phyloP scores from a whole-genome alignment of 2,888 invertebrate genomes.

The Branchipolynoe longqiensis region DNA sequence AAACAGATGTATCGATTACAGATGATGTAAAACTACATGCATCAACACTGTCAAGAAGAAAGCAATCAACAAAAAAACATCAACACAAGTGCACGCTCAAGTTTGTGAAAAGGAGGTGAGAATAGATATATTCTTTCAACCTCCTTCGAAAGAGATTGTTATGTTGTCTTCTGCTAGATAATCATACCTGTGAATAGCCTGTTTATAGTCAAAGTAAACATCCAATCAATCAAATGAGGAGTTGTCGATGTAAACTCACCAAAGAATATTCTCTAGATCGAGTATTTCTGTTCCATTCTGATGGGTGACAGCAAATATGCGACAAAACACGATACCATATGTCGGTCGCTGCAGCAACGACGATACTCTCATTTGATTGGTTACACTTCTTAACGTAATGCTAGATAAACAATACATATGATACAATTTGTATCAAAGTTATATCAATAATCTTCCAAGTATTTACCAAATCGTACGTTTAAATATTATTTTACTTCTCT shows the following conservation, averaged over 20 bases:
- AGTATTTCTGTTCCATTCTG: neutral
- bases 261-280: neutral
- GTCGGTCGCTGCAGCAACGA: neutral
- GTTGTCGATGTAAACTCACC: neutral
- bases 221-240: neutral
- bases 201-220: neutral
- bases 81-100: too few relatives aligned
- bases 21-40: too few relatives aligned
- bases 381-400: neutral
- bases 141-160: conserved; percentile 38
- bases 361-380: neutral
- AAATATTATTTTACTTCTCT: too few relatives aligned
- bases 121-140: conserved; percentile 41
- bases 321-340: neutral
- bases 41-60: too few relatives aligned
- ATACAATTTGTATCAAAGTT: too few relatives aligned
- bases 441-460: too few relatives aligned
- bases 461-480: too few relatives aligned
- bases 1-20: too few relatives aligned
- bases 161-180: conserved; percentile 43
- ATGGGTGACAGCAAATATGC: neutral
- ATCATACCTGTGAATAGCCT: neutral
- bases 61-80: too few relatives aligned
- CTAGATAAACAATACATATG: too few relatives aligned
- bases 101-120: conserved; percentile 33